These are phyloP conservation scores for Cheilosia grossa DNA, from an alignment of 2,888 invertebrate species.

Conservation along the genomic window DNA sequence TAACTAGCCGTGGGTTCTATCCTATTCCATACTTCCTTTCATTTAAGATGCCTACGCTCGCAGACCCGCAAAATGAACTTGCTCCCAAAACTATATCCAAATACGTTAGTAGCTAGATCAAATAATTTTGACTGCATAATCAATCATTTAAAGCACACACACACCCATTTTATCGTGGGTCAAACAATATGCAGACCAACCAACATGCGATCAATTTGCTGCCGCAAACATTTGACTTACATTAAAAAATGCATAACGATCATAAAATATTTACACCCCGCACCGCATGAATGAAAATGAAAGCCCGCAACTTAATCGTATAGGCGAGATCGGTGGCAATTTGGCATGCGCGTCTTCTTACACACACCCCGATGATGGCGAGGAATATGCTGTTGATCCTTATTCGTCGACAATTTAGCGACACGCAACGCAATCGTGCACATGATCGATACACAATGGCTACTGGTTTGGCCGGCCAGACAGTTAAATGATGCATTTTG, in stretches of 20 bases:
- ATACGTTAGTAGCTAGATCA: too few relatives aligned
- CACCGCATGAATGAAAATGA: constrained; percentile 20
- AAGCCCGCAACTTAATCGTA: not conserved
- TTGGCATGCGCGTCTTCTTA: constrained; percentile 37
- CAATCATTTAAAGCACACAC: not conserved
- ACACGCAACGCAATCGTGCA: constrained; percentile 52
- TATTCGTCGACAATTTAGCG: constrained; percentile 51
- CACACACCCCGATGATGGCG: not conserved
- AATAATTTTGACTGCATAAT: too few relatives aligned
- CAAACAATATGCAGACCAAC: not conserved
- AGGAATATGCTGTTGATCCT: constrained; percentile 21
- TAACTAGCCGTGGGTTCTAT: too few relatives aligned
- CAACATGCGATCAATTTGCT: constrained; percentile 19
- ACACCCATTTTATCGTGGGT: not conserved
- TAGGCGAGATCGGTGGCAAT: not conserved
- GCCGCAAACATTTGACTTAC: not conserved
- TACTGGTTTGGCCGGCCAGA: constrained; percentile 56
- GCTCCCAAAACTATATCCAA: too few relatives aligned
- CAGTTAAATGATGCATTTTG: constrained; percentile 54
- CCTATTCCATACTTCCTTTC: too few relatives aligned
- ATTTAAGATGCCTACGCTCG: too few relatives aligned
- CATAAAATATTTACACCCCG: constrained; percentile 17
- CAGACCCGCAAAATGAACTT: too few relatives aligned
- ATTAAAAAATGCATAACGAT: constrained; percentile 41
- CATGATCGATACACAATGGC: constrained; percentile 33